Evolutionary conservation across 2,113 vertebrate species (phyloP), one percentile per base, ranked within the genome.

Genomic region (Peucedramus taeniatus): DNA sequence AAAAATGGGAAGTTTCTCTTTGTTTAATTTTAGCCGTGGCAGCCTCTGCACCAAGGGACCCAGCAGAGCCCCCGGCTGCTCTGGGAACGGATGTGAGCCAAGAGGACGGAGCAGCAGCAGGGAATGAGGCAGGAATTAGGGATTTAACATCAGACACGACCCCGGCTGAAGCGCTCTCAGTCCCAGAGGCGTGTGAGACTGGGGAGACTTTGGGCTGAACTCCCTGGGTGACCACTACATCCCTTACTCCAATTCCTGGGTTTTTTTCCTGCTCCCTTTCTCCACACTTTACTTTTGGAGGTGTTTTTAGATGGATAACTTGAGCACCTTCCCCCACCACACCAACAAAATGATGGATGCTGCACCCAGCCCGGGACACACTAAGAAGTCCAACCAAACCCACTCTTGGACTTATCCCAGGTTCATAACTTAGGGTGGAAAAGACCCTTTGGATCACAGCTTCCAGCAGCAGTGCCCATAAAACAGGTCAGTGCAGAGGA

Each of bases 1-100:
- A 81, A 69, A 83, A 69, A 60, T 10, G 63, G 63, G 72, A 88
- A 94, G 90, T 94, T 96, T 89, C 85, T 89, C 83, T 96, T 92
- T 95, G 94, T 96, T 94, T 86, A 91, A 94, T 93, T 84, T 59
- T 40, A 92, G 76, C 72, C 7, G 53, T 2, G 2, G 77, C 33
- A 63, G 78, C 27, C 61, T 74, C 56, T 4, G 51, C 3, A 10
- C 13, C 1, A 1, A 59, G 76, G 74, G 65, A 89, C 15, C 61
- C 74, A 2, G 72, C 7, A 50, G 13, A 80, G 2, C 27, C 11
- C 6, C 50, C 2, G 0, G 68, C 68, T 6, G 13, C 87, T 50
- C 80, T 89, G 94, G 89, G 93, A 93, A 92, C 12, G 39, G 86
- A 89, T 65, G 70, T 1, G 10, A 82, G 40, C 1, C 20, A 27